Conservation (phyloP, 2,113 vertebrate genomes). For the Cynoglossus semilaevis region DNA sequence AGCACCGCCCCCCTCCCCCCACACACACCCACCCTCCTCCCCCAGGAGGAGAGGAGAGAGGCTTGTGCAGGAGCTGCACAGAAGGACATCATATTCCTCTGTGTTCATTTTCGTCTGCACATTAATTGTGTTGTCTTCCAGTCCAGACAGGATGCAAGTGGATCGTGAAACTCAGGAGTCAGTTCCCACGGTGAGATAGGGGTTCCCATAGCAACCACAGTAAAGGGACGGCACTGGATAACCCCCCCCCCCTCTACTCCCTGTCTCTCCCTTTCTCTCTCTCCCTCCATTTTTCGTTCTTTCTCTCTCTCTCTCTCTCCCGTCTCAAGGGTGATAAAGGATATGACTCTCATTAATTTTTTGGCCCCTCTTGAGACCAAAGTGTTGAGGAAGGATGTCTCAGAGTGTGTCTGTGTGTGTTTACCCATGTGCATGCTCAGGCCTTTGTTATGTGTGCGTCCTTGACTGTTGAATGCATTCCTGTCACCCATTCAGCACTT, state of each 20-base stretch:
- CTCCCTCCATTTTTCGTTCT: slow-evolving; percentile 12
- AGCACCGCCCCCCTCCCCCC: too few species aligned
- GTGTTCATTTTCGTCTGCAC: slow-evolving; percentile 23
- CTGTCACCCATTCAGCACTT: slow-evolving; percentile 58
- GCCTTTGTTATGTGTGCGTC: slow-evolving; percentile 64
- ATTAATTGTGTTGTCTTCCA: slow-evolving; percentile 60
- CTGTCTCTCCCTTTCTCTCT: slow-evolving; percentile 11
- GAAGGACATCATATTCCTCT: slow-evolving; percentile 26
- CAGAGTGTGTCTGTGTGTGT: slow-evolving; percentile 4
- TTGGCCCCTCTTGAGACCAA: slow-evolving; percentile 69
- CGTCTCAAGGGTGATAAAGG: slow-evolving; percentile 74
- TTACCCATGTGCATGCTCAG: slow-evolving; percentile 2
- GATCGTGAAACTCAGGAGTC: slow-evolving; percentile 68
- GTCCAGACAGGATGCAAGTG: slow-evolving; percentile 68
- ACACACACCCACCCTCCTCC: slow-evolving; percentile 6
- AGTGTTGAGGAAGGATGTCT: slow-evolving; percentile 63
- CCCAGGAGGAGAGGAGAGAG: slow-evolving; percentile 17
- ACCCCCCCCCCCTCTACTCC: slow-evolving; percentile 40
- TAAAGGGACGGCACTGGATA: slow-evolving; percentile 73
- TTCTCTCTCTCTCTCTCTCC: slow-evolving; percentile 41
- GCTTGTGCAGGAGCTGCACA: slow-evolving; percentile 15
- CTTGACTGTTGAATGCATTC: slow-evolving; percentile 61
- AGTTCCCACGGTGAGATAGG: slow-evolving; percentile 74
- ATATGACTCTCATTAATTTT: slow-evolving; percentile 77
- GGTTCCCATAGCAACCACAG: slow-evolving; percentile 75